Evolutionary conservation across 2,797 vertebrate species (phyloP).

Genomic region (Ceyx erithaca): DNA sequence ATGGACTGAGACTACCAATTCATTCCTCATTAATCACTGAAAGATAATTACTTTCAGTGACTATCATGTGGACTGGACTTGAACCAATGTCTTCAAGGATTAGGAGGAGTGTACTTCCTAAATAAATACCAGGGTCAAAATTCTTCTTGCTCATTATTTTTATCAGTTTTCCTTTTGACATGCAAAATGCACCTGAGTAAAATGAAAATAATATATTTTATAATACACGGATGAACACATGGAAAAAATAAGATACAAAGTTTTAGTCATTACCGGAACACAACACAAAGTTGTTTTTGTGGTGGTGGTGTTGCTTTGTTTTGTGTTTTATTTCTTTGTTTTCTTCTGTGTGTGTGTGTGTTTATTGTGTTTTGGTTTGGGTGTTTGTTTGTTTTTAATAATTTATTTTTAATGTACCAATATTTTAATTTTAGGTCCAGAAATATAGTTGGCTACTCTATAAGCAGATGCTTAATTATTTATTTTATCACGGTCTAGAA

Average conservation of each 20-base stretch:
- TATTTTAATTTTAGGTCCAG: background rate
- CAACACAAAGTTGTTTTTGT: background rate
- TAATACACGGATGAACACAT: background rate
- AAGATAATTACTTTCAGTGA: background rate
- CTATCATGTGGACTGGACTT: background rate
- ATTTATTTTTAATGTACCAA: background rate
- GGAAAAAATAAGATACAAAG: background rate
- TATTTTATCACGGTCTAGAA: background rate
- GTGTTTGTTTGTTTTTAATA: background rate
- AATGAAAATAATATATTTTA: background rate
- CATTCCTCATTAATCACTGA: background rate
- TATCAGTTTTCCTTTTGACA: background rate
- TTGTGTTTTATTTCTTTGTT: background rate
- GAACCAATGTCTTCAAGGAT: background rate
- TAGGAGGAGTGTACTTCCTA: background rate
- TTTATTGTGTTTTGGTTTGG: too few relatives aligned
- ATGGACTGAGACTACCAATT: background rate
- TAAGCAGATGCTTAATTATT: background rate
- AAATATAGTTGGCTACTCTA: background rate
- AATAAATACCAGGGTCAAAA: background rate
- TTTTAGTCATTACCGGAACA: background rate
- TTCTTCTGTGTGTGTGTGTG: background rate
- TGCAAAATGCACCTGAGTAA: background rate
- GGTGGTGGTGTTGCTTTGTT: background rate
- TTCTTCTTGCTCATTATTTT: background rate